Evolutionary conservation across 2,888 invertebrate species (phyloP), one percentile per base, ranked within the genome.

Genomic region (Chirona hameri): DNA sequence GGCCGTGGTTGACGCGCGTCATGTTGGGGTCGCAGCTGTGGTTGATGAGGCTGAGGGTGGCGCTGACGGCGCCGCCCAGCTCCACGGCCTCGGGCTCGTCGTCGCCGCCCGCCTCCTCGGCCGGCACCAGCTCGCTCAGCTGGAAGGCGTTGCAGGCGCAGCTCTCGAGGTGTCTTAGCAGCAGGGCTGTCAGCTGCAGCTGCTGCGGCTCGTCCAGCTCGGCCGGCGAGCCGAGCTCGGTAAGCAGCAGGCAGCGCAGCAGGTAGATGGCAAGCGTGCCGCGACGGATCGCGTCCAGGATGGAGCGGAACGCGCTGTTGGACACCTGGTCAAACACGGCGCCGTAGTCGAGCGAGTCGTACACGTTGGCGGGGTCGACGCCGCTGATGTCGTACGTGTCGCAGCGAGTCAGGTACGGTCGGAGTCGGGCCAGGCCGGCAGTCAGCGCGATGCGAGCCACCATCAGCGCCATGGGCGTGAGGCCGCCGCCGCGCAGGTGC

Each of bases 111-210:
- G 81, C 31, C 10, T 82, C 79, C 29, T 88, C 87, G 39, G 52
- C 14, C 5, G 27, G 12, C 3, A 14, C 27, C 52, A 55, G 80
- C 83, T 89, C 88, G n/a, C 88, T 87, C 39, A 90, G 88, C 84
- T 89, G 89, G 82, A 90, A 90, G 46, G 90, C 90, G 85, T 90
- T 90, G 85, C 89, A 90, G 81, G 88, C 88, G 52, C 88, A 87
- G 18, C 88, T 87, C 84, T 90, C 90, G 83, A 89, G 87, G 83
- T 89, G 88, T 18, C 88, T 87, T 7, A 90, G 86, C 81, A 88
- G 86, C 24, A 87, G 86, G 31, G 87, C 86, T 1, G 88, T 87
- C 18, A 89, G 84, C 5, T 86, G 83, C 15, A 86, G 84, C 82
- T 87, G 85, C 80, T 52, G 52, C 15, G 3, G 52, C 80, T 55